Percentiles rank a stretch among this genome's conserved stretches.
These are phyloP conservation scores for Microtus ochrogaster DNA, from an alignment of 2,113 vertebrate genomes.

Conservation along the genomic window DNA sequence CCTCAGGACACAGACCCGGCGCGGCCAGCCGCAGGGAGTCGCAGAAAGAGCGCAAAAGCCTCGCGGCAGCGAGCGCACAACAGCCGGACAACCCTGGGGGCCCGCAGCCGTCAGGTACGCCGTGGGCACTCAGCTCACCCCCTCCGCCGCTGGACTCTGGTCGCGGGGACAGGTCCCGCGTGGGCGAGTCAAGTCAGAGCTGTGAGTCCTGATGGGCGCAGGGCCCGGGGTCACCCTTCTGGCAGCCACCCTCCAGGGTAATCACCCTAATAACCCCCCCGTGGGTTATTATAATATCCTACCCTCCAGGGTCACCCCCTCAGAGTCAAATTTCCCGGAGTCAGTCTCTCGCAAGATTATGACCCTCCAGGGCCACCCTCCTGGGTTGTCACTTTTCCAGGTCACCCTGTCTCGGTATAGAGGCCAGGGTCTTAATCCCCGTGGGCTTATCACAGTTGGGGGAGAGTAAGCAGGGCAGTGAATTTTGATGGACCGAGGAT, in stretches of 20 bases:
- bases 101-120: conserved; percentile 68
- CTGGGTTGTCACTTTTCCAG: not conserved
- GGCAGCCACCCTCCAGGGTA: not conserved
- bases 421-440: not conserved
- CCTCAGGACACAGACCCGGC: conserved; percentile 35
- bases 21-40: conserved; percentile 87
- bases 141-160: not conserved
- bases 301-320: not conserved
- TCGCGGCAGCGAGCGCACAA: conserved; percentile 55
- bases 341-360: not conserved
- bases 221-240: not conserved
- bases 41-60: conserved; percentile 87
- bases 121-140: not conserved
- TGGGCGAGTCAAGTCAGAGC: not conserved
- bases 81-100: conserved; percentile 47
- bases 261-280: not conserved
- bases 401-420: not conserved
- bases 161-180: not conserved
- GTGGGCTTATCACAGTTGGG: too few relatives aligned
- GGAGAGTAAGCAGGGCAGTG: not conserved
- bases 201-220: not conserved
- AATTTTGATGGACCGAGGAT: not conserved
- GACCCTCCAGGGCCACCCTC: not conserved
- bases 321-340: not conserved
- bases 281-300: not conserved